These are phyloP conservation scores for Lethenteron camtschaticum DNA, from an alignment of 2,113 vertebrate species.

Conservation along the genomic window DNA sequence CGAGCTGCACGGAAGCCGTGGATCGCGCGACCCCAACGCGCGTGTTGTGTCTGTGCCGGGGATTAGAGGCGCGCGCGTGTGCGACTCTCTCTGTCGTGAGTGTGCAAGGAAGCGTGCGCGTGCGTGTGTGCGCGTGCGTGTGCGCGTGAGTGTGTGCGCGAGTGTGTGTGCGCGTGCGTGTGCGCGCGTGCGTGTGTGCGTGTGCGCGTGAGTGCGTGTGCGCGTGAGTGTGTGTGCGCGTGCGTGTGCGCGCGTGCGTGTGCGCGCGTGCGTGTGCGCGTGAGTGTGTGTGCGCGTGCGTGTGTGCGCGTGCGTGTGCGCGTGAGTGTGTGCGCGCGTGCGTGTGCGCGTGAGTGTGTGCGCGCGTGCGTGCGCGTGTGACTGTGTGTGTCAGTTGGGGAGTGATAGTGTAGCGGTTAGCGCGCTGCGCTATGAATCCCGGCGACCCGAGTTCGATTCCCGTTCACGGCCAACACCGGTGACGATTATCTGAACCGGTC, in stretches of 20 bases:
- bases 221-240: neutral
- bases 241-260: neutral
- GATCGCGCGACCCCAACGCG: too few relatives aligned
- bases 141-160: neutral
- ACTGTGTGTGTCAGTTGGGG: too few relatives aligned
- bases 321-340: neutral
- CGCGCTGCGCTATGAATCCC: too few relatives aligned
- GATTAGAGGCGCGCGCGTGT: neutral
- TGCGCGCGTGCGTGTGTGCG: neutral
- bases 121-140: neutral
- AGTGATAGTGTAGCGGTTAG: too few relatives aligned
- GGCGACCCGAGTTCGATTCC: too few relatives aligned
- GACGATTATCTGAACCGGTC: too few relatives aligned
- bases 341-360: constrained; percentile 1
- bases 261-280: neutral
- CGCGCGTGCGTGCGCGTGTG: neutral
- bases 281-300: neutral
- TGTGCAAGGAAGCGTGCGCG: neutral
- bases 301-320: neutral
- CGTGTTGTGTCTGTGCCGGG: neutral
- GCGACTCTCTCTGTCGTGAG: neutral
- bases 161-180: neutral
- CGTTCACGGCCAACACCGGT: too few relatives aligned
- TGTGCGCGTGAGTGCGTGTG: neutral
- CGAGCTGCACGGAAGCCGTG: too few relatives aligned